Percentiles rank a stretch among this genome's conserved stretches.
Conservation (phyloP, 2,113 vertebrate species). For the Malurus melanocephalus region DNA sequence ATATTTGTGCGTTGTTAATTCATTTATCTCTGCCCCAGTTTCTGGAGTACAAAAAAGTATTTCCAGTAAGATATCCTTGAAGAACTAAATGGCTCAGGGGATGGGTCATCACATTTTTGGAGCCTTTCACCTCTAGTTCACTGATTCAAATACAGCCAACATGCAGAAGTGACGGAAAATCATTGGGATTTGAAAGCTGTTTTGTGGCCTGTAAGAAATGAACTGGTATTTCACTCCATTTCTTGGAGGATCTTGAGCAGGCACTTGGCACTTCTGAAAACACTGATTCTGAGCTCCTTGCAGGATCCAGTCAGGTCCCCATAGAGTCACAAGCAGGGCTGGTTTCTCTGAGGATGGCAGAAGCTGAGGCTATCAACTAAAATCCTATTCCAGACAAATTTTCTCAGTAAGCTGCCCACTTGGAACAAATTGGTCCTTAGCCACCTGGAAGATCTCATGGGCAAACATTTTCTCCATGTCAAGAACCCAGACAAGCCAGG, state of each 20-base stretch:
- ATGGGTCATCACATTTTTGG: constrained; percentile 22
- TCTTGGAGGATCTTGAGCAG: background rate
- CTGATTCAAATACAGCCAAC: constrained; percentile 23
- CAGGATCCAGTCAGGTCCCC: background rate
- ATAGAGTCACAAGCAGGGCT: fast-evolving
- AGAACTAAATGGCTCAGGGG: background rate
- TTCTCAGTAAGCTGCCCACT: background rate
- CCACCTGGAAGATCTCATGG: background rate
- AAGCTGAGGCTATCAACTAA: background rate
- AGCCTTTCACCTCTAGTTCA: constrained; percentile 46
- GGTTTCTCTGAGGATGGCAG: background rate
- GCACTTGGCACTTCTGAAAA: background rate
- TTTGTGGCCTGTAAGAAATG: constrained; percentile 15
- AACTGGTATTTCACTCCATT: constrained; percentile 6
- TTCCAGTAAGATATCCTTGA: constrained; percentile 1
- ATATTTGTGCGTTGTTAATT: background rate
- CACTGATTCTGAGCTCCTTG: background rate
- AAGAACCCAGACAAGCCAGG: background rate
- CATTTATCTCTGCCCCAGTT: background rate
- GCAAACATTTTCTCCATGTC: background rate
- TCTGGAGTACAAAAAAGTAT: background rate
- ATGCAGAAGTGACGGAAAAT: constrained; percentile 31
- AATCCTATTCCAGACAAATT: background rate
- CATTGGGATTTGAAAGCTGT: constrained; percentile 15
- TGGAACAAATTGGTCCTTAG: background rate